A percentile compares a stretch with the other conserved stretches of the same genome.
Evolutionary conservation across 2,113 vertebrate species (phyloP).

Genomic region (Gambusia holbrooki): DNA sequence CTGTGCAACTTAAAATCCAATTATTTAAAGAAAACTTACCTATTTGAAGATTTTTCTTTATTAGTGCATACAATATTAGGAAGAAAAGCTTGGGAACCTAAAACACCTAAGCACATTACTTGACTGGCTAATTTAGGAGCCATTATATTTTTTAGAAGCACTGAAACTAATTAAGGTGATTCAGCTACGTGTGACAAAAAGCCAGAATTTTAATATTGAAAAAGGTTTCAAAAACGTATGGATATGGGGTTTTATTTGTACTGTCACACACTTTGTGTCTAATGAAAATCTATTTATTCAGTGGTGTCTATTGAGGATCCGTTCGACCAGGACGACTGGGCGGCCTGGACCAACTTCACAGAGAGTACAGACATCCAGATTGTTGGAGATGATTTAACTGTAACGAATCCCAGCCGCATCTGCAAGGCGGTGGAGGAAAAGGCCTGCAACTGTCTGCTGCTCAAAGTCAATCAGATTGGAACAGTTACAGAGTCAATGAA

Average conservation of each 20-base stretch:
- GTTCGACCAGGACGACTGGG: slow-evolving; percentile 98
- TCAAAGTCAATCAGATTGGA: slow-evolving; percentile 99
- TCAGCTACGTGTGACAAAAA: neutral
- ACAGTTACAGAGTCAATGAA: slow-evolving; percentile 91
- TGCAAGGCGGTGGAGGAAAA: slow-evolving; percentile 88
- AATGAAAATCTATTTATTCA: slow-evolving; percentile 50
- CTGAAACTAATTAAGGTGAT: too few species aligned
- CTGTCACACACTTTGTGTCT: neutral
- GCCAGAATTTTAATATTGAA: neutral
- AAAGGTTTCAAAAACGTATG: neutral
- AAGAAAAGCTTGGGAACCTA: too few species aligned
- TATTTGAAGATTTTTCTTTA: too few species aligned
- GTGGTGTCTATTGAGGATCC: slow-evolving; percentile 98
- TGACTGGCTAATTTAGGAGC: too few species aligned
- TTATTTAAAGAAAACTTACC: too few species aligned
- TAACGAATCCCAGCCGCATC: slow-evolving; percentile 95
- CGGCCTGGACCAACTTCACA: slow-evolving; percentile 92
- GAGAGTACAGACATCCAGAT: slow-evolving; percentile 87
- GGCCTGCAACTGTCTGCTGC: slow-evolving; percentile 95
- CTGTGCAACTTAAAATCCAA: too few species aligned
- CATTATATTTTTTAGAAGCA: too few species aligned
- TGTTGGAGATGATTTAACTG: slow-evolving; percentile 94
- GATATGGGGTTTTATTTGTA: neutral
- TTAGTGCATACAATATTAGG: too few species aligned
- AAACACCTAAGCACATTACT: too few species aligned